Evolutionary conservation across 2,888 invertebrate genomes (phyloP).

Genomic region (Tanytarsus gracilentus): DNA sequence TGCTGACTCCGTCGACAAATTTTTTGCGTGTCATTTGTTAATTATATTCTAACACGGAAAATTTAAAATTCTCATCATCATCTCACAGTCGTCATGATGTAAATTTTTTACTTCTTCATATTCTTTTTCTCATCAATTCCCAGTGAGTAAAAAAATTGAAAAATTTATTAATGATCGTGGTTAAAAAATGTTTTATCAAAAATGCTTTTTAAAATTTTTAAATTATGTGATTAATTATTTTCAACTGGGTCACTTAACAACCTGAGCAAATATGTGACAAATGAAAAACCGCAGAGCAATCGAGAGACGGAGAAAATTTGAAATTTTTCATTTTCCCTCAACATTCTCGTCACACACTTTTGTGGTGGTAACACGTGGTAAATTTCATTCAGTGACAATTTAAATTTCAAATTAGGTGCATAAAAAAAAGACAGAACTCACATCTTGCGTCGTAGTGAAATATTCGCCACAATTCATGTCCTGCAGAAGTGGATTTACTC

Average conservation of each 20-base stretch:
- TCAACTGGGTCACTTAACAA: too few species aligned
- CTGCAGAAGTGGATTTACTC: conserved; percentile 49
- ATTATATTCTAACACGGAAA: conserved; percentile 17
- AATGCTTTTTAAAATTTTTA: too few species aligned
- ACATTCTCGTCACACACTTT: too few species aligned
- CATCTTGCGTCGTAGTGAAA: conserved; percentile 52
- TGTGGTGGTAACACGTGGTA: not conserved
- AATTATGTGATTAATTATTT: too few species aligned
- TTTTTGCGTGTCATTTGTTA: conserved; percentile 11
- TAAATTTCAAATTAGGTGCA: conserved; percentile 2
- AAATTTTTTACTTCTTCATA: too few species aligned
- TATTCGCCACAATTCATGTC: conserved; percentile 52
- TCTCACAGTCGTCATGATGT: not conserved
- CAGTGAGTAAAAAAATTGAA: conserved; percentile 7
- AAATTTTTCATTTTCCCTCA: too few species aligned
- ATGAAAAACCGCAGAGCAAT: too few species aligned
- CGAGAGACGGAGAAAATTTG: too few species aligned
- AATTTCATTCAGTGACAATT: not conserved
- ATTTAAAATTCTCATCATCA: conserved; percentile 21
- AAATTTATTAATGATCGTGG: too few species aligned
- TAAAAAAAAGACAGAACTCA: conserved; percentile 39
- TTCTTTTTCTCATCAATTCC: conserved; percentile 18
- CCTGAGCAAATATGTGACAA: too few species aligned
- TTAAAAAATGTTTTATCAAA: too few species aligned
- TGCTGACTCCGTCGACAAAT: conserved; percentile 5